Conservation (phyloP, 2,888 invertebrate species). For the Drosophila putrida region DNA sequence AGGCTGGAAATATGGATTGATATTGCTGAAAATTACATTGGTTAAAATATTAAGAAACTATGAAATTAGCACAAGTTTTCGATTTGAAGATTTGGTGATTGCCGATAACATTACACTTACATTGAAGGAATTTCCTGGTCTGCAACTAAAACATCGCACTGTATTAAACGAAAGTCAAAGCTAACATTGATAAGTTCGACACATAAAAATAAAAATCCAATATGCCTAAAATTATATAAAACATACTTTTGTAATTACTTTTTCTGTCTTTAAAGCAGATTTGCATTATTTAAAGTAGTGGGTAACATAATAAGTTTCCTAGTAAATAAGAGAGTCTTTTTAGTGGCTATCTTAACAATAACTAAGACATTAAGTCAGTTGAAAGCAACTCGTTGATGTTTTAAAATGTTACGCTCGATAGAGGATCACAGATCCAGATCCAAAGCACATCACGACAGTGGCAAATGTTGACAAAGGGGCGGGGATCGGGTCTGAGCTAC, state of each 20-base stretch:
- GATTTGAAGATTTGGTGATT: constrained; percentile 72
- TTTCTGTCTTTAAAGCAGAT: no score
- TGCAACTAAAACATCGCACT: constrained; percentile 58
- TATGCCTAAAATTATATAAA: no score
- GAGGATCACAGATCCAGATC: constrained; percentile 60
- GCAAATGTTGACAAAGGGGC: constrained; percentile 23
- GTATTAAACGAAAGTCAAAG: neutral
- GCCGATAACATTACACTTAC: constrained; percentile 71
- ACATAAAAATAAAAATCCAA: no score
- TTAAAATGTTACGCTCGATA: constrained; percentile 76
- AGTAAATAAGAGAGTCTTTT: neutral
- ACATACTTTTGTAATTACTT: no score
- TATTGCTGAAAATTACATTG: constrained; percentile 72
- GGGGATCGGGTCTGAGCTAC: neutral
- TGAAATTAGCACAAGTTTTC: constrained; percentile 72
- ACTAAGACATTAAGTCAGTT: constrained; percentile 24
- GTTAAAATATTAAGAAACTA: constrained; percentile 75
- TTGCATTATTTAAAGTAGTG: neutral
- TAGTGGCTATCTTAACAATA: neutral
- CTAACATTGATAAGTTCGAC: no score
- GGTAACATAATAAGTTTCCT: neutral
- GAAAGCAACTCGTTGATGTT: constrained; percentile 66
- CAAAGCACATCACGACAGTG: constrained; percentile 38
- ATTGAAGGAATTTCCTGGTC: constrained; percentile 60
- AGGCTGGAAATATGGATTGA: constrained; percentile 78